Percentiles rank a stretch among this genome's conserved stretches.
Evolutionary conservation across 2,797 vertebrate species (phyloP).

Genomic region (Trichosurus vulpecula): DNA sequence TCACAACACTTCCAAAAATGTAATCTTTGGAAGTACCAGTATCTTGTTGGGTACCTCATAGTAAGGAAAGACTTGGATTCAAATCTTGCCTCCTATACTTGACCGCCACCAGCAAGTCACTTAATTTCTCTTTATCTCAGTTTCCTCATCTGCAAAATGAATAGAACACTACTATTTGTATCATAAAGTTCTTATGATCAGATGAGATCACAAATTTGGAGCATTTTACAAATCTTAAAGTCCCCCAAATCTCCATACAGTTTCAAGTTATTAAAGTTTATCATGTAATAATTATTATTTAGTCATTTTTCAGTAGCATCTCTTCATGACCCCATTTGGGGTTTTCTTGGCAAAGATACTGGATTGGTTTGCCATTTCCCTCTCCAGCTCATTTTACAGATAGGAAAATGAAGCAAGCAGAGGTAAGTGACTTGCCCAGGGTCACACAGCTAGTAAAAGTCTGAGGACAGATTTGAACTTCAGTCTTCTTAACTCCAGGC

Average conservation of each 20-base stretch:
- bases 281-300: neutral
- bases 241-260: neutral
- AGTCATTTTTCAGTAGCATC: neutral
- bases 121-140: neutral
- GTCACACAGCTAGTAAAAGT: neutral
- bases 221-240: neutral
- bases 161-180: neutral
- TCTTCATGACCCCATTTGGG: neutral
- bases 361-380: neutral
- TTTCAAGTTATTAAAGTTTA: neutral
- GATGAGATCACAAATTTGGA: neutral
- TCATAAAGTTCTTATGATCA: neutral
- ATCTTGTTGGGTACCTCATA: neutral
- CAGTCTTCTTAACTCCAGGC: neutral
- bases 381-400: neutral
- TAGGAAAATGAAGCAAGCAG: neutral
- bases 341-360: neutral
- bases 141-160: neutral
- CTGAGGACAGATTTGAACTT: neutral
- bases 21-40: neutral
- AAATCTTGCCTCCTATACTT: neutral
- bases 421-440: neutral
- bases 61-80: neutral
- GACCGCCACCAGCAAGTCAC: neutral
- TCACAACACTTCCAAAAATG: neutral